phyloP scores from a whole-genome alignment of 2,113 vertebrate species.

The Hippocampus abdominalis region DNA sequence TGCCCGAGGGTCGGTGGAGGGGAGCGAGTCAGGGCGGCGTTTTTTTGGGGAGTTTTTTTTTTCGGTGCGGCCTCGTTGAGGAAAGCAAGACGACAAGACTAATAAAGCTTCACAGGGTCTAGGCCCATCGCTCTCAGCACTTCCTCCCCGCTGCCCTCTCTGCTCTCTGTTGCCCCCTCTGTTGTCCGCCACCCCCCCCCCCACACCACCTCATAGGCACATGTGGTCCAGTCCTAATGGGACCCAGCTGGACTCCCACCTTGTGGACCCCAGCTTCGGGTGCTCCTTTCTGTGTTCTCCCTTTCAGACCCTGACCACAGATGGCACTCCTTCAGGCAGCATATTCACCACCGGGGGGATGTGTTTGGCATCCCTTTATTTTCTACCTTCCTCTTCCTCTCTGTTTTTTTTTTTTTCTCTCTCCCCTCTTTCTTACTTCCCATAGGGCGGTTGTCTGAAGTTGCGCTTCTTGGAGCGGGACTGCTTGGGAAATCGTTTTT shows the following conservation, averaged over 20 bases:
- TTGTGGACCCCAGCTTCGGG: slow-evolving; percentile 53
- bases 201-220: slow-evolving; percentile 74
- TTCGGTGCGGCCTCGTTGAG: slow-evolving; percentile 79
- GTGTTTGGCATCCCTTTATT: slow-evolving; percentile 29
- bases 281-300: slow-evolving; percentile 44
- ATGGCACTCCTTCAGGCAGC: slow-evolving; percentile 49
- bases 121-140: slow-evolving; percentile 74
- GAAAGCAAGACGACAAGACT: slow-evolving; percentile 82
- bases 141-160: slow-evolving; percentile 89
- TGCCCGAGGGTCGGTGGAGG: slow-evolving; percentile 82
- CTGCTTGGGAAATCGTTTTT: slow-evolving; percentile 5
- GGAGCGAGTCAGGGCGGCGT: slow-evolving; percentile 23
- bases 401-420: slow-evolving; percentile 8
- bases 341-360: slow-evolving; percentile 36
- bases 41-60: slow-evolving; percentile 20
- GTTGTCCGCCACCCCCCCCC: slow-evolving; percentile 49
- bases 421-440: slow-evolving; percentile 5
- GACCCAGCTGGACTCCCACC: slow-evolving; percentile 97
- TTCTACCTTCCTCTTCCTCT: not conserved
- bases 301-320: slow-evolving; percentile 55
- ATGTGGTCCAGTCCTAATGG: slow-evolving; percentile 93
- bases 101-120: slow-evolving; percentile 96
- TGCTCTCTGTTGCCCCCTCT: slow-evolving; percentile 80
- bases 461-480: slow-evolving; percentile 9
- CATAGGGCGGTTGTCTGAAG: slow-evolving; percentile 6